Evolutionary conservation across 2,113 vertebrate genomes (phyloP).

Genomic region (Neoarius graeffei): DNA sequence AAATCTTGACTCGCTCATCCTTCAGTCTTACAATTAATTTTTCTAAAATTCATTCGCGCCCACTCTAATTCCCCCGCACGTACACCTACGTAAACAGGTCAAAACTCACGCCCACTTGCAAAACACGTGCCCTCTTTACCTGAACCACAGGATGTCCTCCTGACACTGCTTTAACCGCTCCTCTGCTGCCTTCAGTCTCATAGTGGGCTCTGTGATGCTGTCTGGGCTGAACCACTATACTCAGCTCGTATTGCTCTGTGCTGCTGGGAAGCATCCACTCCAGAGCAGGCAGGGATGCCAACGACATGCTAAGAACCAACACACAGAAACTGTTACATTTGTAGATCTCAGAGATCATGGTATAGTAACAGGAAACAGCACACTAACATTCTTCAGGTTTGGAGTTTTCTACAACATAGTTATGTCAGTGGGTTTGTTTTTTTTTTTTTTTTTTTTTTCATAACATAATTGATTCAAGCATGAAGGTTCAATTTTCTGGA

Average conservation of each 20-base stretch:
- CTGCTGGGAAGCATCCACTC: slow-evolving; percentile 86
- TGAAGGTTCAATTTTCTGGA: not conserved
- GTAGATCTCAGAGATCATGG: not conserved
- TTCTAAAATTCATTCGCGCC: not conserved
- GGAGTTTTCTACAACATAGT: not conserved
- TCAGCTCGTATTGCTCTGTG: slow-evolving; percentile 81
- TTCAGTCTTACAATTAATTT: not conserved
- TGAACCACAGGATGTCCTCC: slow-evolving; percentile 92
- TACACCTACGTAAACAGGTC: not conserved
- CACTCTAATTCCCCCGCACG: not conserved
- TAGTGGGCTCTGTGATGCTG: slow-evolving; percentile 96
- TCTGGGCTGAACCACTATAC: slow-evolving; percentile 88
- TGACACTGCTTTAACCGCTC: slow-evolving; percentile 86
- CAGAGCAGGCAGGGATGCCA: slow-evolving; percentile 80
- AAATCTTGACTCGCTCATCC: slow-evolving; percentile 30
- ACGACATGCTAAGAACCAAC: slow-evolving; percentile 66
- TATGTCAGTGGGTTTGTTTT: not conserved
- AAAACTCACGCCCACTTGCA: not conserved
- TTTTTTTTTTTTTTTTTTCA: not conserved
- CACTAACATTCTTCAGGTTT: not conserved
- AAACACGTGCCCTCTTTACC: slow-evolving; percentile 68
- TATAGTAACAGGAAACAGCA: not conserved
- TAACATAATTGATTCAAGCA: not conserved
- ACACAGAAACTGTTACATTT: not conserved
- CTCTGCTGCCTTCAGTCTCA: slow-evolving; percentile 95